Evolutionary conservation across 2,888 invertebrate genomes (phyloP), one percentile per base, ranked within the genome.

Genomic region (Calameuta filiformis): DNA sequence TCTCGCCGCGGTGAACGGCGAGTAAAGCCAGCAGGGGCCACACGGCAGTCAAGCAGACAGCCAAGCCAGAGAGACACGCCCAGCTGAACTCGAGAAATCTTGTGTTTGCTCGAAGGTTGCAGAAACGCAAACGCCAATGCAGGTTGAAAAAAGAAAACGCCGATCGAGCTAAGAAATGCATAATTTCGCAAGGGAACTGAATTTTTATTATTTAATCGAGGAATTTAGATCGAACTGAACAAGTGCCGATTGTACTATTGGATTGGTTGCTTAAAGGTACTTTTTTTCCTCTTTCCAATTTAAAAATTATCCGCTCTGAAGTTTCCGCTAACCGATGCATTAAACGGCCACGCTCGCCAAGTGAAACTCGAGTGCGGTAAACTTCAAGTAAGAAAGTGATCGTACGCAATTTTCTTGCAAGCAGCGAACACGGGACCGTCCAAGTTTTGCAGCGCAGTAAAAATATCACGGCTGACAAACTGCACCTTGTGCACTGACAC

Each of bases 81-180:
- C 75, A 77, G 71, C 40, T 71, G 77, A 77, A 77, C 77, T 40
- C 77, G 77, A 77, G 77, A 69, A 77, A 77, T 77, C 77, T 77
- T 74, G 69, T n/a, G 35, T n/a, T 35, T 23, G 35, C 75, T 31
- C 56, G 56, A 56, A 56, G 56, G 56, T 56, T 56, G 56, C 56
- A 56, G 56, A 56, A 56, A 56, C 23, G 56, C 56, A 56, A 23
- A 23, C 23, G 56, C 23, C 56, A 23, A 56, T 56, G 56, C 23
- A 56, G 23, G 23, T 56, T 9, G 6, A 40, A 23, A 40, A 4
- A 15, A 23, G 6, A 40, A 40, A 40, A 40, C 4, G 56, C 23
- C 9, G 9, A 9, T 23, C 56, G 23, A 56, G 56, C 56, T 56
- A 56, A 56, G 56, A 23, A 56, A 56, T 56, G 23, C 56, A 56